These are phyloP conservation scores for Caerostris darwini DNA, from an alignment of 1,140 invertebrate species.

Conservation along the genomic window DNA sequence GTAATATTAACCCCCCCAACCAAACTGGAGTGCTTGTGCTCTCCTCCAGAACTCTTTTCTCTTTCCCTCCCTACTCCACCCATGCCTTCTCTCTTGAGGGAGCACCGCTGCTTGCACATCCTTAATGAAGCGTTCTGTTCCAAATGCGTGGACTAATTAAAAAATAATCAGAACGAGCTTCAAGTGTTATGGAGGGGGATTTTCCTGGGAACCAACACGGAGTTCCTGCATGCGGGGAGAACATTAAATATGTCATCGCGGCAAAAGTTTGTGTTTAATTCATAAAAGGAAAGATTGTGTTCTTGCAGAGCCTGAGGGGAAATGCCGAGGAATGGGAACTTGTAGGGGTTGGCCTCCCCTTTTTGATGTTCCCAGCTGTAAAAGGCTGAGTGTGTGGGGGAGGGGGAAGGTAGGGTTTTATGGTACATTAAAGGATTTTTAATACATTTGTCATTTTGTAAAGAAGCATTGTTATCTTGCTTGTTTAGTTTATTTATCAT, in stretches of 20 bases:
- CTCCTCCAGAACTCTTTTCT: background rate
- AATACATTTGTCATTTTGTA: slow-evolving; percentile 44
- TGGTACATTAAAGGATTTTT: slow-evolving; percentile 43
- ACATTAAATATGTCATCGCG: slow-evolving; percentile 43
- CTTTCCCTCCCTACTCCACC: background rate
- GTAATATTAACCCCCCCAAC: background rate
- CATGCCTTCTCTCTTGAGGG: background rate
- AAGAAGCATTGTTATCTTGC: background rate
- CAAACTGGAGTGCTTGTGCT: background rate
- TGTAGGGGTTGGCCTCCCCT: background rate
- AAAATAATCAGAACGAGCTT: slow-evolving; percentile 54
- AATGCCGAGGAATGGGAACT: background rate
- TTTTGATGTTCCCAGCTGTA: background rate
- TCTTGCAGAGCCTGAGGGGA: background rate
- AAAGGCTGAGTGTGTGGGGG: background rate
- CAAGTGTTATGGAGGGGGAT: background rate
- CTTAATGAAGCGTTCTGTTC: slow-evolving; percentile 44
- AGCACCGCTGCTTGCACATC: background rate
- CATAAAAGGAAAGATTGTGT: background rate
- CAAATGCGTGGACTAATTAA: slow-evolving; percentile 36
- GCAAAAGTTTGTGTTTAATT: background rate
- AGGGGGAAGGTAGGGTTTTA: slow-evolving; percentile 4
- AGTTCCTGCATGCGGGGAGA: background rate
- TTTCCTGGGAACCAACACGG: background rate
- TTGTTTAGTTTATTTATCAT: too few species aligned